Percentiles rank a stretch among this genome's conserved stretches.
Evolutionary conservation across 2,888 invertebrate species (phyloP).

Genomic region (Drosophila barbarae): DNA sequence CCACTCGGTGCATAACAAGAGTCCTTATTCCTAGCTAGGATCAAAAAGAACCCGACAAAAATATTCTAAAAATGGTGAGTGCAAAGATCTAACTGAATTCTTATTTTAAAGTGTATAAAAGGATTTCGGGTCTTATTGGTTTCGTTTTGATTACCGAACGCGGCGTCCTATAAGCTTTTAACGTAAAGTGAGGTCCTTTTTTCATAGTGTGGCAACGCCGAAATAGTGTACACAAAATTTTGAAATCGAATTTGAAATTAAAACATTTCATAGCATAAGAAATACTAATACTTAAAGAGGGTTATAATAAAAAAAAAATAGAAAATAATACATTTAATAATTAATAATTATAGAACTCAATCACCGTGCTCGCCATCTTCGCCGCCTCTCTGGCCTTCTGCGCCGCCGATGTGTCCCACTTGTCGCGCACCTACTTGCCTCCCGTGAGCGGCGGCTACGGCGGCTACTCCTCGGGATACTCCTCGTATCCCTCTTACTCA

Average conservation of each 20-base stretch:
- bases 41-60: neutral
- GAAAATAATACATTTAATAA: neutral
- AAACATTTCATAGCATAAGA: too few relatives aligned
- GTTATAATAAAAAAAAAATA: too few relatives aligned
- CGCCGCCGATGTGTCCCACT: conserved; percentile 71
- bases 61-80: conserved; percentile 18
- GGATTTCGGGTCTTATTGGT: neutral
- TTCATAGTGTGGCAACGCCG: neutral
- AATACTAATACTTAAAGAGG: too few relatives aligned
- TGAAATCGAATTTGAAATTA: neutral
- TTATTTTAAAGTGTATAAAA: fast-evolving
- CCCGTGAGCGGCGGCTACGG: conserved; percentile 51
- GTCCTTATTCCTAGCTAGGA: neutral
- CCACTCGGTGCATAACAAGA: conserved; percentile 28
- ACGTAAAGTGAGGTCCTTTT: neutral
- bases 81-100: neutral
- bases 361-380: conserved; percentile 46
- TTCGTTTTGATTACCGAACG: neutral
- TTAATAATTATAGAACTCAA: conserved; percentile 48
- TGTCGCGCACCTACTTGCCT: conserved; percentile 67
- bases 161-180: neutral
- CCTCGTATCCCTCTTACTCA: conserved; percentile 50
- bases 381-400: conserved; percentile 56
- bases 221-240: neutral
- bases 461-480: conserved; percentile 36